These are phyloP conservation scores for Drosophila acutilabella DNA, from an alignment of 2,888 invertebrate species.

Conservation along the genomic window DNA sequence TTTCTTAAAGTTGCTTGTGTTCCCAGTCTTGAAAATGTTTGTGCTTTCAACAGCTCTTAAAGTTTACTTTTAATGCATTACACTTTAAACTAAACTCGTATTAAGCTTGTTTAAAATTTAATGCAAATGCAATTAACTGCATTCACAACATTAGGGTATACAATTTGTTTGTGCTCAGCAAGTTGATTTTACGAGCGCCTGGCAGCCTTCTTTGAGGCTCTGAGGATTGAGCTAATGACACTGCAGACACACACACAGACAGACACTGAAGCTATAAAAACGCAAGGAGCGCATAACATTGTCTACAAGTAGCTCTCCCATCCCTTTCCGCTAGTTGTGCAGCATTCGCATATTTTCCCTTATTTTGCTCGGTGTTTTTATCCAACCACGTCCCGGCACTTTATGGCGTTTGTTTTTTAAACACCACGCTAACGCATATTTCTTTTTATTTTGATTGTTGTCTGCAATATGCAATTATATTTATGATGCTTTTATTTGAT, in stretches of 20 bases:
- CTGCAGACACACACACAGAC: conserved; percentile 28
- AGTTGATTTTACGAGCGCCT: conserved; percentile 12
- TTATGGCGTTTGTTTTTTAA: conserved; percentile 12
- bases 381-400: conserved; percentile 34
- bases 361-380: conserved; percentile 1
- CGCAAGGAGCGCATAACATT: conserved; percentile 44
- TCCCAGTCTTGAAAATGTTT: no score
- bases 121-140: neutral
- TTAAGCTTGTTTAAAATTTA: no score
- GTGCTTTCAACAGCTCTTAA: conserved; percentile 1
- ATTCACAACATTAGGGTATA: conserved; percentile 35
- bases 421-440: conserved; percentile 4
- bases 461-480: conserved; percentile 67
- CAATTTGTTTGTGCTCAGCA: neutral
- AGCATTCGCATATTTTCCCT: neutral
- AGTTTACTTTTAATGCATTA: neutral
- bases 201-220: conserved; percentile 23
- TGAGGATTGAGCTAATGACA: conserved; percentile 58
- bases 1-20: no score
- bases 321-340: conserved; percentile 22
- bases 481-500: conserved; percentile 77
- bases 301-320: conserved; percentile 33
- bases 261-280: conserved; percentile 39
- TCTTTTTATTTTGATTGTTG: conserved; percentile 31
- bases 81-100: no score